Evolutionary conservation across 1,140 invertebrate species (phyloP), one percentile per base, ranked within the genome.

Genomic region (Linepithema humile): DNA sequence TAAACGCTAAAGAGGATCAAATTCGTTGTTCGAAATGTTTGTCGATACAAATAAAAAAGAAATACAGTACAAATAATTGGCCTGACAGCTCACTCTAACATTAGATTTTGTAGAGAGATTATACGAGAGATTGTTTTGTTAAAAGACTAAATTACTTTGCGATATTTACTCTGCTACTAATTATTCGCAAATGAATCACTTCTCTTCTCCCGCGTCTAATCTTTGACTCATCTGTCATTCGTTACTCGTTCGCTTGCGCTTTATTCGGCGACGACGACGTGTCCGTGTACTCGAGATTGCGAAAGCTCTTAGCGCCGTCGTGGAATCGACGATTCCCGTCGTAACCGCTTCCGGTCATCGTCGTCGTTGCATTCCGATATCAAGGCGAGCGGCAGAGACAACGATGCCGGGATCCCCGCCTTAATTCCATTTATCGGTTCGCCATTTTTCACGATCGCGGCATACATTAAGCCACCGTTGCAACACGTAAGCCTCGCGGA

Each of bases 341-440:
- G 65, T 15, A 20, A 15, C 53, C 29, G 40, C 59, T 65, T 9
- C 64, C 26, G 64, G 26, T 53, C 35, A 45, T 69, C 45, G 50
- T 59, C 60, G 43, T 80, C 80, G 29, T 59, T 60, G 75, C 70
- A 50, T 67, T 69, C 38, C 38, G 78, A 53, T 80, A 83, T 72
- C 86, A 48, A 60, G 59, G 38, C 57, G 40, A 50, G 40, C 53
- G 48, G 59, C 85, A 45, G 84, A 82, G 83, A 84, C 86, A 35
- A 80, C 82, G 78, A 70, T 55, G 57, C 60, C 59, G 59, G 35
- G 55, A 32, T 67, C 69, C 64, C 83, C 80, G 83, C 89, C 87
- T 90, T 90, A 91, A 91, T 91, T 91, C 87, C 84, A 85, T 91
- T 88, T 90, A 91, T 91, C 90, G 85, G 75, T 85, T 86, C 83